Base-by-base conservation (phyloP, 2,888 invertebrate species). In the Drosophila recens region DNA sequence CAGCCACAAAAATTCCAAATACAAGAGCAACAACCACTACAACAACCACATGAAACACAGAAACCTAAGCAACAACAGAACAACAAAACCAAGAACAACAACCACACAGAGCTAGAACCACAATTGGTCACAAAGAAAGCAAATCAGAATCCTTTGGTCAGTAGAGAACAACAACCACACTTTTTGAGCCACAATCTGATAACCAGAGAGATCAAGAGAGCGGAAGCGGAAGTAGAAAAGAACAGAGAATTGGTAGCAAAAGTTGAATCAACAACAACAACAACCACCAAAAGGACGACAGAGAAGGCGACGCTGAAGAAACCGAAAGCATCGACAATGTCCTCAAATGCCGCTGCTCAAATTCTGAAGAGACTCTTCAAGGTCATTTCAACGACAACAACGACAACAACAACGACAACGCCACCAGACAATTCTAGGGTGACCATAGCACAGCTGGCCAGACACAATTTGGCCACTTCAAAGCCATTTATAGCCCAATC, bases 401-500 rank as follows among this genome's bases (percentile, higher is more conserved):
- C 40, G 17, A 9, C 42, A 34, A 70, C 79, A 6, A 36, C 72
- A 11, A 42, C 17, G 17, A 8, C 40, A 42, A 9, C 42, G 17
- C 40, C 40, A n/a, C n/a, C 38, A n/a, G 40, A 57, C 0, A 13
- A 6, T 8, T 49, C 57, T 0, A 52, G 17, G 3, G 61, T 84
- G 11, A 84, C 82, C 10, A 58, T 84, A 15, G 62, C 82, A 6
- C 68, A 80, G 23, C 38, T 82, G 72, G 81, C 83, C 15, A 57
- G 38, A 9, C 82, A 82, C 13, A 84, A 73, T 59, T 27, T 82
- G 57, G 82, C 72, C 38, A 82, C 82, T 9, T 80, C 84, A 0
- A 82, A 74, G 63, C 72, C 82, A 2, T 69, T 80, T 5, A 76
- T 78, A 5, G 76, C 80, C n/a, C 69, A 71, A 13, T 82, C 86